Base-by-base conservation (phyloP, 2,888 invertebrate genomes). In the Podotricha telesiphe region DNA sequence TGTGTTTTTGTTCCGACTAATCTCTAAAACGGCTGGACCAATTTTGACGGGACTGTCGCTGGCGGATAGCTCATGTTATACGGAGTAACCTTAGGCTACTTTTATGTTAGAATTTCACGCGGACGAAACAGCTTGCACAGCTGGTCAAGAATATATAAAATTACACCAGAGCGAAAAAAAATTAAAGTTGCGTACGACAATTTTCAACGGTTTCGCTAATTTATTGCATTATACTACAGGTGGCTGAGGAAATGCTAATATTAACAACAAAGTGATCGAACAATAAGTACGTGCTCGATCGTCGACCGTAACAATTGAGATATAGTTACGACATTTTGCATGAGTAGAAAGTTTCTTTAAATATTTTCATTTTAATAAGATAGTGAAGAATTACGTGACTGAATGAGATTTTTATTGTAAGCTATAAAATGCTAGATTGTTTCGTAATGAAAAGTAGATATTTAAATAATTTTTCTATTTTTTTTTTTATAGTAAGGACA, bases 201-300 rank as follows among this genome's bases (percentile, higher is more conserved):
- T 42, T 42, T 58, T 40, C 3, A 0, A 59, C 42, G 15, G 28
- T 59, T 45, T 22, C 22, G n/a, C n/a, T 15, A 7, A 20, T 4
- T 42, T 59, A 59, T n/a, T 59, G n/a, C 20, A 59, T 45, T 45
- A 59, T 6, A 59, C 10, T 13, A 22, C 17, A 11, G 10, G 10
- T n/a, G 0, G 15, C 11, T 53, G 22, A 55, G 20, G 37, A 66
- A 70, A 66, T 55, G 48, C 11, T n/a, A 58, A 68, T 58, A 63
- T 51, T 58, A 37, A 48, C 15, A 58, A 65, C 56, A 64, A 55
- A 42, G 17, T 55, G 51, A 67, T 65, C 59, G 22, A 63, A 68
- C 28, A 62, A 62, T 62, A 62, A 22, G 37, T 71, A 73, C 73
- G 72, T 73, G 73, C 68, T 59, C 66, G 42, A 37, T 40, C 34